These are phyloP conservation scores for Trichopoda pennipes DNA, from an alignment of 2,888 invertebrate species.

Conservation along the genomic window DNA sequence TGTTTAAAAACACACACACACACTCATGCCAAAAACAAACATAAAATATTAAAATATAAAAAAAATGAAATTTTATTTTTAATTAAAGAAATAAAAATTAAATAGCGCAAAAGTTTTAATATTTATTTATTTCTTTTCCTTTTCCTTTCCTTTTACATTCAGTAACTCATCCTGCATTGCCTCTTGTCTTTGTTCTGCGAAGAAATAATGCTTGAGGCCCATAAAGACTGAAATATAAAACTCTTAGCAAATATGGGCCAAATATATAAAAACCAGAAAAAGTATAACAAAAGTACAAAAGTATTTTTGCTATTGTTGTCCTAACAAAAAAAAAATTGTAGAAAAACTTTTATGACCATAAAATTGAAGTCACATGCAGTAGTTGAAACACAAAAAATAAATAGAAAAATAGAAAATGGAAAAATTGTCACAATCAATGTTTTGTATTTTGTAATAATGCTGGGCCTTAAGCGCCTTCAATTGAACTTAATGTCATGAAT, in stretches of 20 bases:
- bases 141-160: not conserved
- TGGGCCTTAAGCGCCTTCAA: slow-evolving; percentile 58
- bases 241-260: slow-evolving; percentile 1
- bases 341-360: slow-evolving; percentile 30
- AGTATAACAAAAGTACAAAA: not conserved
- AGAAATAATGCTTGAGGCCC: slow-evolving; percentile 1
- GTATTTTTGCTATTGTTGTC: not conserved
- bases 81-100: no score
- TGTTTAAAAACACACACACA: no score
- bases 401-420: not conserved
- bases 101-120: no score
- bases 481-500: slow-evolving; percentile 65
- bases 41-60: no score
- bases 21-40: no score
- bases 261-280: slow-evolving; percentile 7
- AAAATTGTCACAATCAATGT: slow-evolving; percentile 56
- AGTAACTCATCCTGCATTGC: not conserved
- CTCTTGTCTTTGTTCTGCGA: not conserved
- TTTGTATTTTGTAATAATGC: slow-evolving; percentile 51
- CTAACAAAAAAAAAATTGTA: not conserved
- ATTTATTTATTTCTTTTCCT: not conserved
- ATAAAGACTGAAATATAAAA: not conserved
- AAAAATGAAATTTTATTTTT: no score
- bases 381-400: not conserved
- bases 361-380: slow-evolving; percentile 15